Base-by-base conservation (phyloP, 2,113 vertebrate species). In the Rattus norvegicus region DNA sequence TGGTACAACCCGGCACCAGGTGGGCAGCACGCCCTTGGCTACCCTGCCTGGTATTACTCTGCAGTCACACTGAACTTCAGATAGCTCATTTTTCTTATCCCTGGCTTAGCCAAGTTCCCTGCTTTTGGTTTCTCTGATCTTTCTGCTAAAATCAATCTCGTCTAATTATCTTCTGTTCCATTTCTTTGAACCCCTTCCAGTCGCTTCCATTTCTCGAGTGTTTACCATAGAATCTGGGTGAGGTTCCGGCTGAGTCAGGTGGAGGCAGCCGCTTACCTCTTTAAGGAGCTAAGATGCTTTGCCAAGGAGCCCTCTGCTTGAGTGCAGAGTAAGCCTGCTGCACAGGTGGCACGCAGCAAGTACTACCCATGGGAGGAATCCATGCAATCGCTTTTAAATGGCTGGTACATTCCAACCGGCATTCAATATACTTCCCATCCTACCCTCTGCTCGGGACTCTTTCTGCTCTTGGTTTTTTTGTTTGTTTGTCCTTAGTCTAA, bases 111-210 rank as follows among this genome's bases (percentile, higher is more conserved):
- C 76, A 63, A 80, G 36, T 88, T 91, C 59, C 72, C 28, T 92
- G 77, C 54, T 28, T 87, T 94, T 75, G 83, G 28, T 79, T 96
- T 63, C 76, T 97, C 97, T 97, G 97, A 97, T 96, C 91, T 87
- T 95, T 93, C 85, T 93, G 81, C 95, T 95, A 89, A 97, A 95
- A 96, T 96, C 96, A 96, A 47, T 96, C 83, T 96, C 83, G 80
- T 96, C 88, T 92, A 95, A 93, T 97, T 96, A 97, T 96, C 95
- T 97, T 96, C 93, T 90, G 88, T 88, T 96, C 59, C 83, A 92
- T 80, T 93, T 88, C 95, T 97, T 94, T 97, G 97, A 97, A 94
- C 52, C 91, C 54, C 63, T 96, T 94, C 95, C 94, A 79, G 49
- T 70, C 52, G 73, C 77, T 81, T 95, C 52, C 63, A 52, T 95